Evolutionary conservation across 2,888 invertebrate genomes (phyloP).

Genomic region (Steromphala cineraria): DNA sequence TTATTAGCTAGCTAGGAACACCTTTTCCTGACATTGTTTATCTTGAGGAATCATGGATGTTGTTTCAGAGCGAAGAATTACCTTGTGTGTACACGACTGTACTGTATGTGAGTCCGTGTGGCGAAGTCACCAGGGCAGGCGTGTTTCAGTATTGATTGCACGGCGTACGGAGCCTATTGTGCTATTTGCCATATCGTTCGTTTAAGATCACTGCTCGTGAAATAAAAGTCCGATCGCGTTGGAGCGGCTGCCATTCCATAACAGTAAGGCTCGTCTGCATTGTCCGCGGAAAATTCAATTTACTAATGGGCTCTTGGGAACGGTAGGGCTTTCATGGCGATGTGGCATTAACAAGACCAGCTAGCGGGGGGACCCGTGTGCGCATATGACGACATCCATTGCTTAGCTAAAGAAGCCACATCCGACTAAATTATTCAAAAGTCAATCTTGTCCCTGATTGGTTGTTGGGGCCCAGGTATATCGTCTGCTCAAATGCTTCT

Average conservation of each 20-base stretch:
- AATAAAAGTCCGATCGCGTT: conserved; percentile 4
- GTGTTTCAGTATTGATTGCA: background rate
- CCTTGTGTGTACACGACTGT: background rate
- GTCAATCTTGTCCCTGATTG: conserved; percentile 19
- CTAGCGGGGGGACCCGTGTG: background rate
- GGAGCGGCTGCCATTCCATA: conserved; percentile 8
- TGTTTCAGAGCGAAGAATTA: background rate
- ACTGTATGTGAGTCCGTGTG: background rate
- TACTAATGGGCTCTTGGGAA: conserved; percentile 52
- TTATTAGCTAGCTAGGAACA: background rate
- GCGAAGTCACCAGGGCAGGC: background rate
- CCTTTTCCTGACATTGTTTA: conserved; percentile 8
- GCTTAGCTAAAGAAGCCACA: conserved; percentile 3
- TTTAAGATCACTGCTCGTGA: background rate
- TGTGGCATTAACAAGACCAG: conserved; percentile 16
- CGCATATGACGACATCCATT: conserved; percentile 1
- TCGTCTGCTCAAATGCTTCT: conserved; percentile 16
- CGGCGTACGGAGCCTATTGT: background rate
- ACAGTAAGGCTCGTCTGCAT: conserved; percentile 16
- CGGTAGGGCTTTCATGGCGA: conserved; percentile 19
- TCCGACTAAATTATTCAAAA: conserved; percentile 23
- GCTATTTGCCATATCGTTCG: background rate
- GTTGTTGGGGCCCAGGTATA: conserved; percentile 11
- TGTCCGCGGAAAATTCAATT: conserved; percentile 43
- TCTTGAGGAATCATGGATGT: background rate